These are phyloP conservation scores for Tetrao urogallus DNA, from an alignment of 2,113 vertebrate genomes.

Conservation along the genomic window DNA sequence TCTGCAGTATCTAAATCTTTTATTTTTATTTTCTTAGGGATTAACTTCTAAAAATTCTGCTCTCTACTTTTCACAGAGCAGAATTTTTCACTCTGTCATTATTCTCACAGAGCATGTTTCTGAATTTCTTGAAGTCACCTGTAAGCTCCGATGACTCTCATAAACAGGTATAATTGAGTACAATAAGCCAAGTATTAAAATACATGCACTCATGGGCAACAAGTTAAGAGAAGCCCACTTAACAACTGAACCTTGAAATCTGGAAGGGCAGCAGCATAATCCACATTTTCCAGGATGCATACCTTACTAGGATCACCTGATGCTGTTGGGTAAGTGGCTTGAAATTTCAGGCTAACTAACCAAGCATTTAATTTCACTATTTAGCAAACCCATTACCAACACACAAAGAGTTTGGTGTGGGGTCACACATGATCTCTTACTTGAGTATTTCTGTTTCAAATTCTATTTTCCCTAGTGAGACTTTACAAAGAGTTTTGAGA, in stretches of 20 bases:
- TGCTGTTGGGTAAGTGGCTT: not conserved
- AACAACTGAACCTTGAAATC: not conserved
- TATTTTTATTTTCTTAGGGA: not conserved
- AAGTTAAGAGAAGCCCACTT: not conserved
- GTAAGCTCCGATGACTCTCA: not conserved
- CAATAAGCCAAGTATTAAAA: not conserved
- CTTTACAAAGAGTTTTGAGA: not conserved
- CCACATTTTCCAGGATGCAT: not conserved
- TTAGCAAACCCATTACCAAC: not conserved
- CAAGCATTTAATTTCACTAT: not conserved
- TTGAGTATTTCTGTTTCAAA: not conserved
- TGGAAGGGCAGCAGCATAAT: not conserved
- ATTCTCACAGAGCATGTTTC: not conserved
- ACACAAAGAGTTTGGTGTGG: not conserved
- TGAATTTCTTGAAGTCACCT: not conserved
- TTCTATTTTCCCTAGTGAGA: not conserved
- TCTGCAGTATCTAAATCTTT: not conserved
- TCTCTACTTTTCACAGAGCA: not conserved
- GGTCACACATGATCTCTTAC: not conserved
- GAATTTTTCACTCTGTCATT: not conserved
- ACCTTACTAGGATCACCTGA: not conserved
- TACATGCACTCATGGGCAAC: not conserved
- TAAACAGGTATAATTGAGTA: not conserved
- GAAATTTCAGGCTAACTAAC: not conserved
- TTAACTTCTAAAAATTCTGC: not conserved